Evolutionary conservation across 2,888 invertebrate species (phyloP).

Genomic region (Epicampocera succincta): DNA sequence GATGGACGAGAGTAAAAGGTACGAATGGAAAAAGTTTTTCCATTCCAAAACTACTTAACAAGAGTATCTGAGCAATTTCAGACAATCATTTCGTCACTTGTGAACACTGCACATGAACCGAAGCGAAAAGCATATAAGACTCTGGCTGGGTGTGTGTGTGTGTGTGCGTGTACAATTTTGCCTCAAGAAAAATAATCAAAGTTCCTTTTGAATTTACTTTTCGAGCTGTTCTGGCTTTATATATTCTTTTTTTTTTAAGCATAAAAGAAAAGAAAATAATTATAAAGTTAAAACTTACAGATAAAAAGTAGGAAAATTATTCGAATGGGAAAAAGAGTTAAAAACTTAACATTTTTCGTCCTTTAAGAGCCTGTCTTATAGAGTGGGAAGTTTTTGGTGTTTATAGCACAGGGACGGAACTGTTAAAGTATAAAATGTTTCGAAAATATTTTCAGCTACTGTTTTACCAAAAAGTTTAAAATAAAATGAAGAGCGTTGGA

Average conservation of each 20-base stretch:
- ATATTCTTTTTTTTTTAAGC: not conserved
- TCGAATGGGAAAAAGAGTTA: no score
- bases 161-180: not conserved
- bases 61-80: constrained; percentile 18
- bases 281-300: not conserved
- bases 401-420: no score
- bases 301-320: not conserved
- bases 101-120: not conserved
- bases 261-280: not conserved
- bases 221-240: constrained; percentile 19
- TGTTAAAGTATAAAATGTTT: no score
- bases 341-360: no score
- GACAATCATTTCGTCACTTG: constrained; percentile 26
- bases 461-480: no score
- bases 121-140: not conserved
- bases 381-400: no score
- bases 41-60: constrained; percentile 41
- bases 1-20: not conserved
- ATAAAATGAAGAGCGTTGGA: no score
- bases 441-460: no score
- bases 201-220: constrained; percentile 50
- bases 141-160: not conserved
- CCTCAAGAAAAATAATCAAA: constrained; percentile 65
- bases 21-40: constrained; percentile 7
- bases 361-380: no score